phyloP scores from a whole-genome alignment of 2,113 vertebrate species.

The Proterorhinus semilunaris region DNA sequence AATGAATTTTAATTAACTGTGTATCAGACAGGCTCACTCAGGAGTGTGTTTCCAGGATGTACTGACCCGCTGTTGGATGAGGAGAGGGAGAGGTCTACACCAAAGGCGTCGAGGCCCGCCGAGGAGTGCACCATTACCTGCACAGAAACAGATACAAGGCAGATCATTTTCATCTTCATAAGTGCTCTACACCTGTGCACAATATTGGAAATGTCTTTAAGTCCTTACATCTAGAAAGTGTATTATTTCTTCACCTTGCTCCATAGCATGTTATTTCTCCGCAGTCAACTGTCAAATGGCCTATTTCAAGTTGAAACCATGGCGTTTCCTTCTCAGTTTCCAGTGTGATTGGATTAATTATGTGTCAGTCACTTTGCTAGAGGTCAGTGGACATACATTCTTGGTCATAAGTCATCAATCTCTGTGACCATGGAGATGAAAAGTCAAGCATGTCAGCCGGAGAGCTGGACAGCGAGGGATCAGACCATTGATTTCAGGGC shows the following conservation, averaged over 20 bases:
- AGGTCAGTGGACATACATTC: constrained; percentile 81
- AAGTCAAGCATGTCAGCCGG: constrained; percentile 81
- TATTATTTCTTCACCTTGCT: constrained; percentile 10
- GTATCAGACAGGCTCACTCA: constrained; percentile 66
- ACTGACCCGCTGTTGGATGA: constrained; percentile 59
- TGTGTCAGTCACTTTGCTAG: constrained; percentile 79
- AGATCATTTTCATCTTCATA: constrained; percentile 48
- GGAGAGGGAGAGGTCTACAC: constrained; percentile 49
- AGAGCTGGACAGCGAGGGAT: constrained; percentile 73
- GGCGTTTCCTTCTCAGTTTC: constrained; percentile 64
- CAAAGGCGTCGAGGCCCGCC: constrained; percentile 48
- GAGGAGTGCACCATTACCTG: constrained; percentile 31
- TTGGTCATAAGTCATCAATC: constrained; percentile 83
- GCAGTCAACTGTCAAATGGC: constrained; percentile 68
- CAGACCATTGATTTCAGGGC: constrained; percentile 80
- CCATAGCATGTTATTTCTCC: constrained; percentile 32
- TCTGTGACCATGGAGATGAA: constrained; percentile 79
- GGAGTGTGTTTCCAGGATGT: constrained; percentile 64
- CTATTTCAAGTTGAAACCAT: constrained; percentile 62
- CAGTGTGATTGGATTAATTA: constrained; percentile 81
- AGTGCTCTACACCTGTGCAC: constrained; percentile 16
- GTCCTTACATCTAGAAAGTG: constrained; percentile 15
- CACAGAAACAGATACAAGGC: constrained; percentile 20
- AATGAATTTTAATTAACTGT: constrained; percentile 80
- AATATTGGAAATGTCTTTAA: constrained; percentile 10